phyloP scores from a whole-genome alignment of 1,140 invertebrate species.

The Colletes gigas region DNA sequence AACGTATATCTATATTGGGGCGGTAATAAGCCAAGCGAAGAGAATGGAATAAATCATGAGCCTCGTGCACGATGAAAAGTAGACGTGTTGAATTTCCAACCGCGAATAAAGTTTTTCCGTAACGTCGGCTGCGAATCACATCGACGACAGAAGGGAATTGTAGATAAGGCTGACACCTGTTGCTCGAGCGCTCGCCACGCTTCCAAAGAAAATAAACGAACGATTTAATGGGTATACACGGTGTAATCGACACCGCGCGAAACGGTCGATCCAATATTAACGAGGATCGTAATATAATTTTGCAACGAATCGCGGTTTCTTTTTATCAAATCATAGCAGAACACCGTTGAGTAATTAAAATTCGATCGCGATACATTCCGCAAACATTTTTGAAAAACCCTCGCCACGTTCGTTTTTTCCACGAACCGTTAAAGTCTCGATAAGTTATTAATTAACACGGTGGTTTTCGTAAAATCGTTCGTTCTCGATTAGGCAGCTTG shows the following conservation, averaged over 20 bases:
- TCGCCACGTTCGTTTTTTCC: not conserved
- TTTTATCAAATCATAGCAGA: not conserved
- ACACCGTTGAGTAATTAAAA: not conserved
- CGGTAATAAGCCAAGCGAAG: not conserved
- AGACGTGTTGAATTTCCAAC: not conserved
- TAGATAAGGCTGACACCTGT: not conserved
- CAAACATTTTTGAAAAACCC: not conserved
- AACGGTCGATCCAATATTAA: not conserved
- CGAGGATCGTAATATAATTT: not conserved
- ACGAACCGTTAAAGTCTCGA: not conserved
- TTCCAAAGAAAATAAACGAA: not conserved
- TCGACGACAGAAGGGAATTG: not conserved
- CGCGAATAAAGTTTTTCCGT: not conserved
- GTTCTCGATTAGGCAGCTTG: conserved; percentile 23
- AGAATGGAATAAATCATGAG: too few relatives aligned
- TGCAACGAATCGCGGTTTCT: not conserved
- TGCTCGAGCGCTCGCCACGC: not conserved
- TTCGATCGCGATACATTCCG: not conserved
- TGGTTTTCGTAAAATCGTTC: not conserved
- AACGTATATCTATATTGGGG: not conserved
- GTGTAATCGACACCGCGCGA: not conserved
- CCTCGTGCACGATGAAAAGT: not conserved
- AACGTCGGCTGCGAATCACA: not conserved
- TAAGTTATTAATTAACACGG: not conserved
- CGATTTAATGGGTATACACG: not conserved